Conservation (phyloP, 2,888 invertebrate species). For the Homarus gammarus region DNA sequence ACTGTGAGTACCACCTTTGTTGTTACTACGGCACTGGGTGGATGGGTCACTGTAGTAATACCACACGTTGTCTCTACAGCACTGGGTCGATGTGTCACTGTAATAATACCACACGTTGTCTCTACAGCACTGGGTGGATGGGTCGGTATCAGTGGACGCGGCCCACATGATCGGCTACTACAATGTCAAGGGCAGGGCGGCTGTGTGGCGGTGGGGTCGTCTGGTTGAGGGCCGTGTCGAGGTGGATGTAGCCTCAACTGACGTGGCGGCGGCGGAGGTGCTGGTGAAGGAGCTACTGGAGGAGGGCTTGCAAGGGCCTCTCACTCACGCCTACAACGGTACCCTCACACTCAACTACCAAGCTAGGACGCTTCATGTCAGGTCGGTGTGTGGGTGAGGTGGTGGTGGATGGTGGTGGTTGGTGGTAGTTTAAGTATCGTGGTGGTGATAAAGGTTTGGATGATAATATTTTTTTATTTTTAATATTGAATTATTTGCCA, state of each 20-base stretch:
- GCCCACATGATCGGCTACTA: constrained; percentile 42
- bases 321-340: constrained; percentile 50
- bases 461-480: no score
- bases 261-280: constrained; percentile 26
- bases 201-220: constrained; percentile 1
- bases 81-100: constrained; percentile 31
- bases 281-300: constrained; percentile 31
- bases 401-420: background rate
- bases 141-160: constrained; percentile 45
- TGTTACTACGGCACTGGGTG: constrained; percentile 55
- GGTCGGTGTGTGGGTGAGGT: constrained; percentile 26
- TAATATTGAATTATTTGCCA: no score
- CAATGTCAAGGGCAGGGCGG: constrained; percentile 41
- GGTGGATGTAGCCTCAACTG: constrained; percentile 27
- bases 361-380: constrained; percentile 13
- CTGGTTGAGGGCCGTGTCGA: constrained; percentile 38
- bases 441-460: background rate
- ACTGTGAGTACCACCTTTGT: constrained; percentile 35
- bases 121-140: constrained; percentile 52
- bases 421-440: no score
- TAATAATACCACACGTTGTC: no score
- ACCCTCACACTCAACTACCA: constrained; percentile 39
- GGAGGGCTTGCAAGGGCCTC: background rate
- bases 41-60: constrained; percentile 26
- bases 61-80: no score